Conservation (phyloP, 2,888 invertebrate genomes). For the Muscina levida region DNA sequence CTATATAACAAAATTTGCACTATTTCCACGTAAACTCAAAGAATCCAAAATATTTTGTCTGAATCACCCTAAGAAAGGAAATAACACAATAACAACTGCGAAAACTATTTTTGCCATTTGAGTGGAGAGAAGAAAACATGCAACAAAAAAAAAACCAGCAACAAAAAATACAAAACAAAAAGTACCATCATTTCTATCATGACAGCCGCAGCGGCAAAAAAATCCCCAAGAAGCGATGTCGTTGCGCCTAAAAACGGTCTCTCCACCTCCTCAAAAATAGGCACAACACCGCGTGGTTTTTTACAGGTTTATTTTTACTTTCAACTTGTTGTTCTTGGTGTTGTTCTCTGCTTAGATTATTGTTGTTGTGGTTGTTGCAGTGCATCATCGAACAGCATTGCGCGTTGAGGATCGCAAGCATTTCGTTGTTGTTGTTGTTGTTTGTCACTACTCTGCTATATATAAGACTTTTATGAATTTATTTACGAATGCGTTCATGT, state of each 20-base stretch:
- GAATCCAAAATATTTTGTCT: neutral
- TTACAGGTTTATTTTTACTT: constrained; percentile 25
- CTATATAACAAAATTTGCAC: no score
- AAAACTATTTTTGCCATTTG: constrained; percentile 20
- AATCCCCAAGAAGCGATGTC: neutral
- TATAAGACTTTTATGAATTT: constrained; percentile 39
- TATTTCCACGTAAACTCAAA: no score
- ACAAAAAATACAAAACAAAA: constrained; percentile 50
- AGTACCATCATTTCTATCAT: constrained; percentile 73
- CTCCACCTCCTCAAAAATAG: constrained; percentile 44
- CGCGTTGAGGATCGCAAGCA: neutral
- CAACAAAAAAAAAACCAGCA: constrained; percentile 52
- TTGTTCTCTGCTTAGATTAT: no score
- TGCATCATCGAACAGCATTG: neutral
- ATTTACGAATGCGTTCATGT: constrained; percentile 37
- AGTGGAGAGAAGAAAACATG: constrained; percentile 21
- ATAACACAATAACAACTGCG: constrained; percentile 66
- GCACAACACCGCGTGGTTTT: constrained; percentile 42
- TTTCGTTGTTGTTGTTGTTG: neutral
- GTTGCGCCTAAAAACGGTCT: constrained; percentile 62
- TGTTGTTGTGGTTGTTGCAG: neutral
- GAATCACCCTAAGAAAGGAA: constrained; percentile 52
- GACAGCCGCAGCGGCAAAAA: constrained; percentile 14
- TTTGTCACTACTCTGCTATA: constrained; percentile 2
- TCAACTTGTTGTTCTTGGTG: neutral